These are phyloP conservation scores for Apocheima hispidaria DNA, from an alignment of 2,888 invertebrate genomes.

Conservation along the genomic window DNA sequence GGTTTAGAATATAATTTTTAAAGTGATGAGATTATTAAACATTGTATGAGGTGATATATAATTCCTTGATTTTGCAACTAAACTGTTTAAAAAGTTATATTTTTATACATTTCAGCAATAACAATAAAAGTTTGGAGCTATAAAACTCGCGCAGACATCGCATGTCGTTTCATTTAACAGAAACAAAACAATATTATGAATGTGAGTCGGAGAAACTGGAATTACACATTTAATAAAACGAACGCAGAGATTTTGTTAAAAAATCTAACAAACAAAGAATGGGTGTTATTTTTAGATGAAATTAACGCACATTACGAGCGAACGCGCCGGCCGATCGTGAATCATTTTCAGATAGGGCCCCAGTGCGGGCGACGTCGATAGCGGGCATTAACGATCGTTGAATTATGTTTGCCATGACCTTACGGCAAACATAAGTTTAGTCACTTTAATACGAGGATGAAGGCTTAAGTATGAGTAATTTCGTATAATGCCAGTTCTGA, in stretches of 20 bases:
- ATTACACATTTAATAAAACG: constrained; percentile 57
- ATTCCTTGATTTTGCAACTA: constrained; percentile 13
- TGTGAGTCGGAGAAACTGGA: constrained; percentile 34
- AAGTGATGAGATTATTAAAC: constrained; percentile 30
- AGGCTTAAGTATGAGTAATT: too few species aligned
- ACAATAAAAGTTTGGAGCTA: constrained; percentile 26
- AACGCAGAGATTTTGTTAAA: constrained; percentile 67
- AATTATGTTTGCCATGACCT: too few species aligned
- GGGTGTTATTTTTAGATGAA: constrained; percentile 83
- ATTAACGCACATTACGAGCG: constrained; percentile 83
- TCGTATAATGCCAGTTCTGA: too few species aligned
- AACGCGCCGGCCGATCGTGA: constrained; percentile 76
- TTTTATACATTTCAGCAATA: constrained; percentile 30
- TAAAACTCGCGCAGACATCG: constrained; percentile 30
- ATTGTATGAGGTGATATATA: neutral
- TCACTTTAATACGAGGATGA: too few species aligned
- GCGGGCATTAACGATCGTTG: too few species aligned
- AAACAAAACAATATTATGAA: constrained; percentile 45
- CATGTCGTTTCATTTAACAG: constrained; percentile 49
- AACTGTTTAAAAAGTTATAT: constrained; percentile 28
- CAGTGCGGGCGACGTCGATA: constrained; percentile 57
- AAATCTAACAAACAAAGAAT: constrained; percentile 82
- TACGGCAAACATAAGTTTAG: constrained; percentile 27
- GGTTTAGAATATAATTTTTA: too few species aligned
- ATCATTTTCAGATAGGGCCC: constrained; percentile 64